Percentiles rank a stretch among this genome's conserved stretches.
phyloP scores from a whole-genome alignment of 2,113 vertebrate species.

The Ahaetulla prasina region DNA sequence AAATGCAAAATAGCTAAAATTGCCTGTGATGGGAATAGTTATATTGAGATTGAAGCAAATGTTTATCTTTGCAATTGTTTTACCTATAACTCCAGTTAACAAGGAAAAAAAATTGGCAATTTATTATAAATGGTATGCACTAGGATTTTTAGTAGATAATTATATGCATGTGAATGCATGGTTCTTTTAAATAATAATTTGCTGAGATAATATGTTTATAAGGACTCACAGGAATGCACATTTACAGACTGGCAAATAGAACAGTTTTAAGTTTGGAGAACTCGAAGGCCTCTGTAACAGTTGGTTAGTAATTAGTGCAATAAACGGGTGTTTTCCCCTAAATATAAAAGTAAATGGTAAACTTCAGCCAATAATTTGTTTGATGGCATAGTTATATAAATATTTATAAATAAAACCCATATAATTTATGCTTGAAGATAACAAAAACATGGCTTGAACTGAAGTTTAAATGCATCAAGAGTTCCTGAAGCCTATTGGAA shows the following conservation, averaged over 20 bases:
- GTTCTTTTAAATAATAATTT: neutral
- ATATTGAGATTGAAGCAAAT: neutral
- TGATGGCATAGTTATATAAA: slow-evolving; percentile 63
- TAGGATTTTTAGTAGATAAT: neutral
- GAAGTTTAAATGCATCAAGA: slow-evolving; percentile 43
- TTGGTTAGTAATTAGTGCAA: slow-evolving; percentile 58
- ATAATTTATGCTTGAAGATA: slow-evolving; percentile 29
- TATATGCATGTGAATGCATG: neutral
- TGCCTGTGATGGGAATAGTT: neutral
- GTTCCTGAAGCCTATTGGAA: slow-evolving; percentile 16
- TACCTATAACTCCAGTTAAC: neutral
- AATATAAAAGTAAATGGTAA: slow-evolving; percentile 33
- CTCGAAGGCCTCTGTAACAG: slow-evolving; percentile 53
- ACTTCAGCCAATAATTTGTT: slow-evolving; percentile 52
- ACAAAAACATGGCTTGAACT: slow-evolving; percentile 43
- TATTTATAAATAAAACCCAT: slow-evolving; percentile 62
- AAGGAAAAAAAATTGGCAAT: slow-evolving; percentile 1
- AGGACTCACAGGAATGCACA: slow-evolving; percentile 39
- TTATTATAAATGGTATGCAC: neutral
- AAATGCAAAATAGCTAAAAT: neutral
- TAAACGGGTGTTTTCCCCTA: slow-evolving; percentile 8
- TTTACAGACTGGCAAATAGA: slow-evolving; percentile 42
- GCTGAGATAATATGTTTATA: slow-evolving; percentile 16
- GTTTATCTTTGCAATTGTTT: neutral
- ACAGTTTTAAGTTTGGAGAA: slow-evolving; percentile 46